These are phyloP conservation scores for Cyprinodon brontotheroides DNA, from an alignment of 2,113 vertebrate genomes.

Conservation along the genomic window DNA sequence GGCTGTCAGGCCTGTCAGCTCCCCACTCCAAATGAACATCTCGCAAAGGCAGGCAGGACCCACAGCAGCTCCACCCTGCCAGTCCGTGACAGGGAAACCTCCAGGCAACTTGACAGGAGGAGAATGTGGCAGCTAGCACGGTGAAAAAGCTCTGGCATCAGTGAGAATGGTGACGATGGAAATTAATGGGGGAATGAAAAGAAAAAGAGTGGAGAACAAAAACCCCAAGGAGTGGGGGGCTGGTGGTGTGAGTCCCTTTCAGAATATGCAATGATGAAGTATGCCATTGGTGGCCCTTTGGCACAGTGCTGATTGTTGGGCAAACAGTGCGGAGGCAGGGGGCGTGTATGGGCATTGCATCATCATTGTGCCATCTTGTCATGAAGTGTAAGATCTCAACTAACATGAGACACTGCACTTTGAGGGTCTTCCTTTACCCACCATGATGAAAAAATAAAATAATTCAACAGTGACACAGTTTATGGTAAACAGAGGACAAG, in stretches of 20 bases:
- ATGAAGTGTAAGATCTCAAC: constrained; percentile 85
- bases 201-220: constrained; percentile 67
- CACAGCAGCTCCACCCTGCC: constrained; percentile 88
- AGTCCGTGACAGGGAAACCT: constrained; percentile 93
- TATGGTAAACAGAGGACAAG: not conserved
- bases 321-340: constrained; percentile 77
- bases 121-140: constrained; percentile 90
- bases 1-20: constrained; percentile 96
- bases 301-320: constrained; percentile 86
- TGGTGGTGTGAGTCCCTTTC: constrained; percentile 67
- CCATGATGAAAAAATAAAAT: not conserved
- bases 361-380: constrained; percentile 82
- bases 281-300: constrained; percentile 83
- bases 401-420: constrained; percentile 56
- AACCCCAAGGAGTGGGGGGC: constrained; percentile 59
- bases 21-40: constrained; percentile 96
- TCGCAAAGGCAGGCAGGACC: constrained; percentile 85
- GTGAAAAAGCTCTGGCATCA: constrained; percentile 85
- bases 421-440: constrained; percentile 19
- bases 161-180: constrained; percentile 89
- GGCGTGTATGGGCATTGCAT: constrained; percentile 58
- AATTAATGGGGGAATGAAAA: constrained; percentile 76
- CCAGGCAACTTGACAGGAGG: constrained; percentile 96
- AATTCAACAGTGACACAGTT: not conserved
- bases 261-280: constrained; percentile 78